Evolutionary conservation across 2,797 vertebrate genomes (phyloP), one percentile per base, ranked within the genome.

Genomic region (Enteromius unitaeniatus): DNA sequence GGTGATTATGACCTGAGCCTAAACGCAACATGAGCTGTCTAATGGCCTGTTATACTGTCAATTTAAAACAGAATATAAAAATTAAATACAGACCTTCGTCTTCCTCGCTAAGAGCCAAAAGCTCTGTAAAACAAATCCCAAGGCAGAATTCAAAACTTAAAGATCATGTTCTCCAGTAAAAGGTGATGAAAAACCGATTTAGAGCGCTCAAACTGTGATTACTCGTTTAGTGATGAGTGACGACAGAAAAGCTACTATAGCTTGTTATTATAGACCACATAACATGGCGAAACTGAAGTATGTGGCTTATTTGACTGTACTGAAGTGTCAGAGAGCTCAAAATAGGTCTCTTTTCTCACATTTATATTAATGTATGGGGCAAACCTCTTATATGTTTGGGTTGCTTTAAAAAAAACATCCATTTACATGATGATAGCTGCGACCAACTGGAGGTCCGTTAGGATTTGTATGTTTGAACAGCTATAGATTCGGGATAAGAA

Each of bases 1-100:
- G 85, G 88, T 92, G 93, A 94, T 93, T 94, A 89, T 90, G 89
- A 92, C 90, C 91, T 91, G 79, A 89, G 81, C 84, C 86, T 84
- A 78, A 85, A 78, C 67, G 82, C 77, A 84, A 85, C 74, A 40
- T 76, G 86, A 91, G 83, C 76, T 76, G 78, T 82, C 78, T 80
- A 85, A 82, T 79, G 72, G 78, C 45, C 79, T 73, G 78, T 87
- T 89, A 85, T 34, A 69, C 73, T 88, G 87, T 81, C 84, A 84
- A 72, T 88, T 88, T 87, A 79, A 85, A 88, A 83, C 70, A 49
- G 60, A 83, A 79, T 75, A 84, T 75, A 83, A 78, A 79, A 85
- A 87, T 81, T 79, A 75, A 85, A 85, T 67, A 82, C 84, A 87
- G 81, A 62, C 58, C 10, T 78, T 28, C 6, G 40, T 74, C 79